Conservation (phyloP, 1,140 invertebrate genomes). For the Nylanderia fulva region DNA sequence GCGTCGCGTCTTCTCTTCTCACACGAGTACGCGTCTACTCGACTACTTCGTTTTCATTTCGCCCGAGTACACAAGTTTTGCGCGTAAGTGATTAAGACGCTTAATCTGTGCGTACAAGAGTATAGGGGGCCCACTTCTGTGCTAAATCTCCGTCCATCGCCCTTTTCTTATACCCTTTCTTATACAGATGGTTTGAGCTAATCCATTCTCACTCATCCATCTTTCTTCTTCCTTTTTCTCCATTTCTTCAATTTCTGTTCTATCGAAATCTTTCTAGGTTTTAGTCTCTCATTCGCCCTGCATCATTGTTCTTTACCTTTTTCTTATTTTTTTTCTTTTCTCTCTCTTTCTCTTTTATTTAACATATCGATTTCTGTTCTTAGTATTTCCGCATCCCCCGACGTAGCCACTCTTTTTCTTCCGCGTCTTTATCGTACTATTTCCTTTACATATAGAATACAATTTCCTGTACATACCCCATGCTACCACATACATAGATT, state of each 20-base stretch:
- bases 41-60: conserved; percentile 75
- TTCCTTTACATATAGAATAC: conserved; percentile 28
- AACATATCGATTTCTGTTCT: conserved; percentile 31
- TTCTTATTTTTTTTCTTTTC: conserved; percentile 11
- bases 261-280: conserved; percentile 14
- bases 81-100: conserved; percentile 76
- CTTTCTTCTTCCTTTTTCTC: background rate
- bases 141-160: conserved; percentile 4
- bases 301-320: background rate
- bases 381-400: conserved; percentile 14
- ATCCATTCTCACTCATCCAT: conserved; percentile 9
- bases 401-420: background rate
- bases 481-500: background rate
- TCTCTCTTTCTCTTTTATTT: background rate
- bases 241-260: background rate
- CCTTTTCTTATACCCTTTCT: conserved; percentile 29
- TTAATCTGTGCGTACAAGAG: conserved; percentile 70
- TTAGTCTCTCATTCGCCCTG: conserved; percentile 29
- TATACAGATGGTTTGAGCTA: conserved; percentile 26
- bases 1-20: conserved; percentile 54
- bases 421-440: conserved; percentile 21
- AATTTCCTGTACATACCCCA: conserved; percentile 30
- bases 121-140: conserved; percentile 19
- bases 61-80: conserved; percentile 75
- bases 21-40: conserved; percentile 46